Evolutionary conservation across 2,888 invertebrate genomes (phyloP), one percentile per base, ranked within the genome.

Genomic region (Caradrina kadenii): DNA sequence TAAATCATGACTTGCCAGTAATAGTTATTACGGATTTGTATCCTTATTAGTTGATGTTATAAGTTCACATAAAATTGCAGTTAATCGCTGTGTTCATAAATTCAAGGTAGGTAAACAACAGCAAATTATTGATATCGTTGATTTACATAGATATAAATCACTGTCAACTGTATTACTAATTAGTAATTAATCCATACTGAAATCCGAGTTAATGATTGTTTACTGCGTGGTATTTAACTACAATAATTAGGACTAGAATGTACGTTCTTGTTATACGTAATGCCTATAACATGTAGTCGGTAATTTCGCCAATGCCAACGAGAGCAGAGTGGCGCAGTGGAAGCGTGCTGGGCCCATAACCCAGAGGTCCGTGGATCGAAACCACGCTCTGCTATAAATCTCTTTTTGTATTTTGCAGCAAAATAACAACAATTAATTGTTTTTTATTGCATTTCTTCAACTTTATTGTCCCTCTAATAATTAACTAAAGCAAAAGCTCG

Each of bases 321-420:
- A 87, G 88, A 97, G 97, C 97, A 97, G 97, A 97, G 97, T 97
- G 97, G 97, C 97, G 97, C 97, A 97, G 97, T 97, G 97, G 97
- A 97, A 97, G 97, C 97, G 97, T 97, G 97, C 97, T 97, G 97
- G 97, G 97, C 97, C 97, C 97, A 97, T 97, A 97, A 97, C 97
- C 97, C 98, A 98, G 98, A 98, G 98, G 97, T 98, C 98, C 97
- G 98, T 98, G 97, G 97, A 97, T 97, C 97, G 97, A 97, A 97
- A 97, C 97, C 97, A 97, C 97, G 97, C 97, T 97, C 97, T 97
- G 97, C 97, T 97, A 97, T 13, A 35, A 64, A 0, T 5, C 13
- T 50, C 1, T 53, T 80, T 63, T 56, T 69, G 2, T 31, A 15
- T 56, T 53, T 56, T 59, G 22, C 31, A 6, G 15, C n/a, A 48